These are phyloP conservation scores for Chaetodon trifascialis DNA, from an alignment of 2,113 vertebrate species.

Conservation along the genomic window DNA sequence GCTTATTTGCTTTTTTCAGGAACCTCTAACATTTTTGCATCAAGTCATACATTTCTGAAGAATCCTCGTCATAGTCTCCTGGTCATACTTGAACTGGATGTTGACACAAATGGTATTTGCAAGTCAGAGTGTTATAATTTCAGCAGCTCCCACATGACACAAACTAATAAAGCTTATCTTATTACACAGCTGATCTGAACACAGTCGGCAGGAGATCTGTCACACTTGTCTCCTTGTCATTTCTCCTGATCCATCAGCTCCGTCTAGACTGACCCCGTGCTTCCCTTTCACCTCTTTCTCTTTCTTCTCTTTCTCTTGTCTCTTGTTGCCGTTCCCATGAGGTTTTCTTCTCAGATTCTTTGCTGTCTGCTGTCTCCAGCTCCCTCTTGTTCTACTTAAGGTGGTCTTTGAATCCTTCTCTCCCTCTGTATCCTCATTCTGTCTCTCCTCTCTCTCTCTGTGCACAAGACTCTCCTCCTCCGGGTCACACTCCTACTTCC, in stretches of 20 bases:
- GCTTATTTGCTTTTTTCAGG: not conserved
- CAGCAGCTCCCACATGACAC: not conserved
- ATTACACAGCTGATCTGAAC: not conserved
- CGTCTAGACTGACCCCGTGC: conserved; percentile 10
- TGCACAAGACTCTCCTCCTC: not conserved
- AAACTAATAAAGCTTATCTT: not conserved
- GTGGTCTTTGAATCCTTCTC: conserved; percentile 37
- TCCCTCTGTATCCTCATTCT: conserved; percentile 1
- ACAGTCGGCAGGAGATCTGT: not conserved
- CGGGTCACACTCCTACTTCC: conserved; percentile 18
- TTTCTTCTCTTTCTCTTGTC: conserved; percentile 42
- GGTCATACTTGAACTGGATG: not conserved
- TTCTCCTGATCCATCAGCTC: not conserved
- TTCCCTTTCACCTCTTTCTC: conserved; percentile 7
- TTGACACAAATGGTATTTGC: not conserved
- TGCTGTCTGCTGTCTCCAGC: not conserved
- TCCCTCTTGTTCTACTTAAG: conserved; percentile 11
- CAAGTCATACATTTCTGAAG: not conserved
- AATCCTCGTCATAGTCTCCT: not conserved
- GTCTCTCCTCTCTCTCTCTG: not conserved
- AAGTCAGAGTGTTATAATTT: no score
- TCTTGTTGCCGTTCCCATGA: conserved; percentile 15
- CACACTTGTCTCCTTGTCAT: not conserved
- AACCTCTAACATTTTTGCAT: not conserved
- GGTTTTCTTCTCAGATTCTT: conserved; percentile 29